Evolutionary conservation across 2,797 vertebrate genomes (phyloP).

Genomic region (Betta splendens): DNA sequence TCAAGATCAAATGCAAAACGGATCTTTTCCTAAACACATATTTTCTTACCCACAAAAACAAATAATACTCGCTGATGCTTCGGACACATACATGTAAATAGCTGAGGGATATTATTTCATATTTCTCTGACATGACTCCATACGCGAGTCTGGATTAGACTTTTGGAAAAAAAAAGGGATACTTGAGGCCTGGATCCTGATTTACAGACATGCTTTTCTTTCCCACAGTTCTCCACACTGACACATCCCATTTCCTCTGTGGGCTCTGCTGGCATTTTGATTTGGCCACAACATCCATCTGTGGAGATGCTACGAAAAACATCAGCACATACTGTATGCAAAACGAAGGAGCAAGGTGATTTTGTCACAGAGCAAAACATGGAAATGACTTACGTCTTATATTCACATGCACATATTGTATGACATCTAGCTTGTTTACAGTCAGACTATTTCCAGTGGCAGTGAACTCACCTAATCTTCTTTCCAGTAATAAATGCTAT

Average conservation of each 20-base stretch:
- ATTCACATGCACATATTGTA: neutral
- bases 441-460: neutral
- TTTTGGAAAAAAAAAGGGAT: slow-evolving; percentile 28
- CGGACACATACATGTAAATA: slow-evolving; percentile 46
- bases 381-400: neutral
- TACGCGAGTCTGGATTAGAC: slow-evolving; percentile 34
- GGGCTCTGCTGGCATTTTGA: slow-evolving; percentile 20
- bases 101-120: slow-evolving; percentile 52
- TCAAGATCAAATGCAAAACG: slow-evolving; percentile 19
- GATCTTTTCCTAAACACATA: slow-evolving; percentile 33
- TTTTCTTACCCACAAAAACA: slow-evolving; percentile 29
- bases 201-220: slow-evolving; percentile 39
- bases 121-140: slow-evolving; percentile 44
- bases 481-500: slow-evolving; percentile 8
- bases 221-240: slow-evolving; percentile 44
- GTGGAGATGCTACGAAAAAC: neutral
- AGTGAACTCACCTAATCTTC: neutral
- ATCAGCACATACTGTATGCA: neutral
- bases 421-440: neutral
- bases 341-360: slow-evolving; percentile 4
- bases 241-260: slow-evolving; percentile 40
- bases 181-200: slow-evolving; percentile 20
- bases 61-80: slow-evolving; percentile 12
- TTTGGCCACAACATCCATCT: slow-evolving; percentile 21
- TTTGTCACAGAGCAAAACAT: neutral